phyloP scores from a whole-genome alignment of 1,140 invertebrate species.

The Cherax quadricarinatus region DNA sequence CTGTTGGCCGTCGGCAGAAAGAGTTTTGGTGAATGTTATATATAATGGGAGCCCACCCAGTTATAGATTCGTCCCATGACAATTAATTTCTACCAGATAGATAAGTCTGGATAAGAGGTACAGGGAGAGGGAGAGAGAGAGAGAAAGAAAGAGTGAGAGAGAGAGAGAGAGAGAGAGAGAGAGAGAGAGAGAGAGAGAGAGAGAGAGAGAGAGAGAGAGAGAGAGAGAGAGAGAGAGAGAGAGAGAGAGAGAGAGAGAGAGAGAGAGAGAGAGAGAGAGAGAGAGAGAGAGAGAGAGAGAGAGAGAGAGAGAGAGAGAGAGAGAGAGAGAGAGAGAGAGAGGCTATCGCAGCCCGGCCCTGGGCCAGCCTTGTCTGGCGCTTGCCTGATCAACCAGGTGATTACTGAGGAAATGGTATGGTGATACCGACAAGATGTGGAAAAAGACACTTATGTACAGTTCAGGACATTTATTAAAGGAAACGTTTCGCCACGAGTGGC shows the following conservation, averaged over 20 bases:
- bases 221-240: background rate
- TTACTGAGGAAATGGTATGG: too few species aligned
- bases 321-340: background rate
- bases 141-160: background rate
- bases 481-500: too few species aligned
- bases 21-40: too few species aligned
- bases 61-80: too few species aligned
- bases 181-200: conserved; percentile 23
- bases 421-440: too few species aligned
- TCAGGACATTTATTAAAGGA: too few species aligned
- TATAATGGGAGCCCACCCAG: too few species aligned
- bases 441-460: too few species aligned
- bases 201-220: background rate
- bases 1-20: too few species aligned
- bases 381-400: too few species aligned
- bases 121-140: background rate
- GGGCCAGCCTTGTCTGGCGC: too few species aligned
- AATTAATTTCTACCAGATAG: background rate
- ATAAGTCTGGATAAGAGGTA: background rate
- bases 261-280: conserved; percentile 40
- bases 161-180: background rate
- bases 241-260: background rate
- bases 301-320: conserved; percentile 12
- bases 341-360: too few species aligned
- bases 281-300: conserved; percentile 36